These are phyloP conservation scores for Apotomis capreana DNA, from an alignment of 2,888 invertebrate genomes.

Conservation along the genomic window DNA sequence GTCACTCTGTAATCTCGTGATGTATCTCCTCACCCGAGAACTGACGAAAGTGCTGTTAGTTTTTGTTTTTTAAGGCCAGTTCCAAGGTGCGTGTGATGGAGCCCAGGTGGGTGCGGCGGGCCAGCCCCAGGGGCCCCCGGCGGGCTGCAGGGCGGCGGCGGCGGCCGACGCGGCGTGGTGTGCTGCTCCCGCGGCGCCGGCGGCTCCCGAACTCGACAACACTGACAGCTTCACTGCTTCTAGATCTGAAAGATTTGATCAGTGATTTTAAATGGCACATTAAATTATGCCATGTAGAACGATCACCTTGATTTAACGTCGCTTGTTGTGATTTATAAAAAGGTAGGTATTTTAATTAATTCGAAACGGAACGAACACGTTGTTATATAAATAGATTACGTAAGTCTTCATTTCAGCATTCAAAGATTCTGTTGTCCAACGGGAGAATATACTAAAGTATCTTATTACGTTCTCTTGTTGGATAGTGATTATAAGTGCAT, in stretches of 20 bases:
- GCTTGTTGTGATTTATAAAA: no score
- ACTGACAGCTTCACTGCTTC: conserved; percentile 85
- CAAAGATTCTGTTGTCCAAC: no score
- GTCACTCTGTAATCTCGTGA: neutral
- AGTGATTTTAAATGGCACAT: neutral
- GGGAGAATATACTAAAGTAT: no score
- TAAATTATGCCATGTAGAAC: no score
- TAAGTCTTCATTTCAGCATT: no score
- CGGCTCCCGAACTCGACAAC: conserved; percentile 83
- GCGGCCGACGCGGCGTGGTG: conserved; percentile 85
- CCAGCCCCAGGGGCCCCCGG: conserved; percentile 60
- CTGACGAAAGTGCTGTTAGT: neutral
- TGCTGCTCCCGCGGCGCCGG: conserved; percentile 80
- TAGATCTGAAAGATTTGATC: conserved; percentile 66
- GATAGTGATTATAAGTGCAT: no score
- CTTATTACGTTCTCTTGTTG: no score
- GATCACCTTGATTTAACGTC: no score
- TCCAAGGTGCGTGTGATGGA: conserved; percentile 60
- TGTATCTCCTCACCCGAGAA: neutral
- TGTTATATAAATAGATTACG: no score
- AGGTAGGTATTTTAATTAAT: no score
- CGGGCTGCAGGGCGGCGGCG: conserved; percentile 80
- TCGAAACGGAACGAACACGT: no score
- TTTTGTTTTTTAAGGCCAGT: conserved; percentile 58
- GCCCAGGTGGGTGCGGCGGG: conserved; percentile 55